phyloP scores from a whole-genome alignment of 2,113 vertebrate species.

The Chaetura pelagica region DNA sequence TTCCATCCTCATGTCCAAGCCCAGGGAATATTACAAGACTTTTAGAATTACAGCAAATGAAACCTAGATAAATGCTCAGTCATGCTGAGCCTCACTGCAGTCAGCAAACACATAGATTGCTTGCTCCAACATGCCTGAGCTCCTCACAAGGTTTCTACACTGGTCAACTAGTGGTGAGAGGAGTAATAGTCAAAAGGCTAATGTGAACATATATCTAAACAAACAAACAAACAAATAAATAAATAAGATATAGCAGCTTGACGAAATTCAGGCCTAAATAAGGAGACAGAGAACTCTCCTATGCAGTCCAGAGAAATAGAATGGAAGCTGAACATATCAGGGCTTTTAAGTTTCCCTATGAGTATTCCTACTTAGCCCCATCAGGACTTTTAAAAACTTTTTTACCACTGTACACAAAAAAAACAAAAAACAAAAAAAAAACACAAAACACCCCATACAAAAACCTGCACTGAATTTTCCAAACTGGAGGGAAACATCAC shows the following conservation, averaged over 20 bases:
- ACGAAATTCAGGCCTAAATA: not conserved
- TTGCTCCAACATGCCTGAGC: not conserved
- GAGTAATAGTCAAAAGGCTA: not conserved
- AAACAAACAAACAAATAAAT: not conserved
- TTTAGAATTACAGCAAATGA: not conserved
- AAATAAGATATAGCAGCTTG: not conserved
- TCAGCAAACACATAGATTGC: not conserved
- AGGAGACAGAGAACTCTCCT: not conserved
- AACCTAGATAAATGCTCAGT: not conserved
- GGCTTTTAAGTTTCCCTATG: not conserved
- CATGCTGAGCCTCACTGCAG: not conserved
- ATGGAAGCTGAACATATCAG: not conserved
- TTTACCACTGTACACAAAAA: not conserved
- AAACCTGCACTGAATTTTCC: not conserved
- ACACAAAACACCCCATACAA: too few species aligned
- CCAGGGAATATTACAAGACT: not conserved
- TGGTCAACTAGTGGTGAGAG: not conserved
- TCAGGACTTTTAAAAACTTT: not conserved
- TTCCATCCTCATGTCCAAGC: not conserved
- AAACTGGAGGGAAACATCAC: not conserved
- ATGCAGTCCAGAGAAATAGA: not conserved
- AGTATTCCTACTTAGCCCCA: not conserved
- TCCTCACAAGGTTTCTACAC: not conserved
- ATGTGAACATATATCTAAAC: not conserved
- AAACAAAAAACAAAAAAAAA: too few species aligned